Conservation (phyloP, 2,888 invertebrate species). For the Dynastes tityus region DNA sequence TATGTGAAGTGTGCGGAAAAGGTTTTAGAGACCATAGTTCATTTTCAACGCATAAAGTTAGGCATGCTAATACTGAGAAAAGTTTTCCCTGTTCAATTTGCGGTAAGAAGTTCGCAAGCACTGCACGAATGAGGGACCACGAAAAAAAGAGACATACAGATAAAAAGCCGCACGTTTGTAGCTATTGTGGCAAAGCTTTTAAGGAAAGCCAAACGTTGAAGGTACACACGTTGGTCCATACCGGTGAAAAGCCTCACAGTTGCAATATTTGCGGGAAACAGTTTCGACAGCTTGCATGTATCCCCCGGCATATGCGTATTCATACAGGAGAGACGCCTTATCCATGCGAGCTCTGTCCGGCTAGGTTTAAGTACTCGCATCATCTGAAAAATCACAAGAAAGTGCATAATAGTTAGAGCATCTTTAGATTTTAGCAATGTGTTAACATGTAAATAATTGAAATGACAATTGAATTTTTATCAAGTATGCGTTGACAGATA, state of each 20-base stretch:
- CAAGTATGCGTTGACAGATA: too few relatives aligned
- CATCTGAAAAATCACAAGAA: constrained; percentile 55
- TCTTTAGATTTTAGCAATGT: too few relatives aligned
- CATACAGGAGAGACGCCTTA: constrained; percentile 56
- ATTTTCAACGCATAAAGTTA: neutral
- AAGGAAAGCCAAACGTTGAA: constrained; percentile 35
- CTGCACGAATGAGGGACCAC: constrained; percentile 43
- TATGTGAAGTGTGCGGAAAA: neutral
- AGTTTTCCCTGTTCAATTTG: constrained; percentile 51
- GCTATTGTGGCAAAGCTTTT: constrained; percentile 32
- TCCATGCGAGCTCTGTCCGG: constrained; percentile 51
- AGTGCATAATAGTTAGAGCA: constrained; percentile 29
- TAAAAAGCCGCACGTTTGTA: constrained; percentile 49
- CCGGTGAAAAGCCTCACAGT: constrained; percentile 51
- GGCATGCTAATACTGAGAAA: constrained; percentile 43
- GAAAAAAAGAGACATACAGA: constrained; percentile 51
- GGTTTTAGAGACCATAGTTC: neutral
- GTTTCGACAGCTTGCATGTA: constrained; percentile 51
- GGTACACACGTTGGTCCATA: constrained; percentile 51
- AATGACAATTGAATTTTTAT: too few relatives aligned
- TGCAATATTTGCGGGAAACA: constrained; percentile 54
- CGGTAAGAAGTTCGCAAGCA: constrained; percentile 49
- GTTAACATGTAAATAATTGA: too few relatives aligned
- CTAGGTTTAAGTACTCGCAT: constrained; percentile 54
- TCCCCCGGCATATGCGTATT: constrained; percentile 52